These are phyloP conservation scores for Omphaloscelis lunosa DNA, from an alignment of 2,888 invertebrate species.

Conservation along the genomic window DNA sequence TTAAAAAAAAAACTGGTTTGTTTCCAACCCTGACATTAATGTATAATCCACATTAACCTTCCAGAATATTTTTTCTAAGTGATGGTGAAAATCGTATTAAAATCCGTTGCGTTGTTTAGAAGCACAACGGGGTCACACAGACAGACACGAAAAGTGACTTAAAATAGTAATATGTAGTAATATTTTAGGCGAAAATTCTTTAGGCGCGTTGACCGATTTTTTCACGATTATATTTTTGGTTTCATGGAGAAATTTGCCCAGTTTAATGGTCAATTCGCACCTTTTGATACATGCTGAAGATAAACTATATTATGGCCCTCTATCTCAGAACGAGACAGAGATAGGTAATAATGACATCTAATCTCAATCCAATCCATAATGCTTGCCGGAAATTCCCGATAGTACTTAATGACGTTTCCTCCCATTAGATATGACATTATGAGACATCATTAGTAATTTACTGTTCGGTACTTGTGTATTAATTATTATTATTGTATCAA, in stretches of 20 bases:
- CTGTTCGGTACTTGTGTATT: slow-evolving; percentile 16
- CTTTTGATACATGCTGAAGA: too few species aligned
- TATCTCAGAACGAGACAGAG: not conserved
- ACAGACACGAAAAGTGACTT: not conserved
- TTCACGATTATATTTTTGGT: too few species aligned
- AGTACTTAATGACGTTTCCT: slow-evolving; percentile 33
- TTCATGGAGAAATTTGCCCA: too few species aligned
- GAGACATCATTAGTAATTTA: slow-evolving; percentile 50
- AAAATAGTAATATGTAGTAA: too few species aligned
- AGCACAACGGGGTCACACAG: not conserved
- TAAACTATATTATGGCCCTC: not conserved
- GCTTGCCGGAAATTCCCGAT: slow-evolving; percentile 35
- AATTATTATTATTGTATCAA: slow-evolving; percentile 21
- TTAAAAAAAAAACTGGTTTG: too few species aligned
- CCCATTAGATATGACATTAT: slow-evolving; percentile 42
- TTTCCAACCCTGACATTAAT: too few species aligned
- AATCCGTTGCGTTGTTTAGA: not conserved
- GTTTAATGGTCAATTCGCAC: too few species aligned
- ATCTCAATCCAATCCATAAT: slow-evolving; percentile 30
- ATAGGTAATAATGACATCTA: not conserved
- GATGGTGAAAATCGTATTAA: not conserved
- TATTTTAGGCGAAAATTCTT: too few species aligned
- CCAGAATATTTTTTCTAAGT: not conserved
- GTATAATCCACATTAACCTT: not conserved
- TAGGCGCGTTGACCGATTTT: too few species aligned